A percentile compares a stretch with the other conserved stretches of the same genome.
These are phyloP conservation scores for Trileptium ribeirensis DNA, from an alignment of 2,888 invertebrate species.

Conservation along the genomic window DNA sequence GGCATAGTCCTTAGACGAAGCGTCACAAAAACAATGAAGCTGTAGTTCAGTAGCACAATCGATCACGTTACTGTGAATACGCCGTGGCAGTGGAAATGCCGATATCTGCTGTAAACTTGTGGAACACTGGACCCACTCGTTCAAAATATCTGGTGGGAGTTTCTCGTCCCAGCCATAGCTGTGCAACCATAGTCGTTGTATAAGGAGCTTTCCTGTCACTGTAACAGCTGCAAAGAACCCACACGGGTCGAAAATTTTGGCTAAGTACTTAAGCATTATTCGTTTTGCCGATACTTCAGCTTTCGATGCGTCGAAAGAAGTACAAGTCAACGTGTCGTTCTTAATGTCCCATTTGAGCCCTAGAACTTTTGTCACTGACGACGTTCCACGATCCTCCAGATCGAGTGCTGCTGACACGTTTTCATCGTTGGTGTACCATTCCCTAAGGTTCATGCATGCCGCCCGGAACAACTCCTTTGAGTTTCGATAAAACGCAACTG, in stretches of 20 bases:
- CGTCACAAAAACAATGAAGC: conserved; percentile 38
- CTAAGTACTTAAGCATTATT: conserved; percentile 29
- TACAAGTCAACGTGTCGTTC: conserved; percentile 14
- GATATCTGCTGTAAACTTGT: neutral
- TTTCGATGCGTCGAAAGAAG: neutral
- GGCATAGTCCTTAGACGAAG: conserved; percentile 37
- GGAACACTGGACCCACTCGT: neutral
- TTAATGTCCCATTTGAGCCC: conserved; percentile 17
- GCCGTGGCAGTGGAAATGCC: neutral
- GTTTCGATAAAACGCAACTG: conserved; percentile 5
- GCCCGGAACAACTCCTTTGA: conserved; percentile 27
- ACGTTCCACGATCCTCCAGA: neutral
- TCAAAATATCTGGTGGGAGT: conserved; percentile 22
- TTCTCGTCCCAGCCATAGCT: conserved; percentile 39
- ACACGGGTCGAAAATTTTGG: conserved; percentile 35
- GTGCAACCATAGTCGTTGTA: conserved; percentile 41
- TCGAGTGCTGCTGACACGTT: neutral
- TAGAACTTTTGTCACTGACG: conserved; percentile 9
- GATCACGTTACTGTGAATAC: neutral
- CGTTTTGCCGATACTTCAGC: conserved; percentile 25
- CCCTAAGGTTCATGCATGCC: conserved; percentile 21
- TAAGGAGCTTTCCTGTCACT: conserved; percentile 34
- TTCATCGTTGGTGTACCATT: conserved; percentile 17
- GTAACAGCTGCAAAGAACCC: conserved; percentile 32
- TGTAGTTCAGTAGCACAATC: neutral